phyloP scores from a whole-genome alignment of 1,140 invertebrate genomes.

The Radopholus similis region DNA sequence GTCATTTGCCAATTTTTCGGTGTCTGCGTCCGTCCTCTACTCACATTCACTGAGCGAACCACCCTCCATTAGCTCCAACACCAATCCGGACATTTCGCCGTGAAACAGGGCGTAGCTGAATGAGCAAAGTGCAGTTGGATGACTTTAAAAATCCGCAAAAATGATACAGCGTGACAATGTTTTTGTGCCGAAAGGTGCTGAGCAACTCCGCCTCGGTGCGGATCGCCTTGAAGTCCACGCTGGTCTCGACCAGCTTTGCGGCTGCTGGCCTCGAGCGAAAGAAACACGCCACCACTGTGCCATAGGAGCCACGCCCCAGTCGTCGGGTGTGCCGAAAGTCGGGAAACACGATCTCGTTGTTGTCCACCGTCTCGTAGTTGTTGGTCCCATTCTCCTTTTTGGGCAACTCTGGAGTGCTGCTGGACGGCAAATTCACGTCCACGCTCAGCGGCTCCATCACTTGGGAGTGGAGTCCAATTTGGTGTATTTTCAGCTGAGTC shows the following conservation, averaged over 20 bases:
- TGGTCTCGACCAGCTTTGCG: slow-evolving; percentile 25
- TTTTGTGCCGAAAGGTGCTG: slow-evolving; percentile 33
- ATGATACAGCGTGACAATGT: slow-evolving; percentile 34
- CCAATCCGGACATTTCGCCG: slow-evolving; percentile 31
- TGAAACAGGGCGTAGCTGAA: slow-evolving; percentile 36
- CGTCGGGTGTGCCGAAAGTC: slow-evolving; percentile 20
- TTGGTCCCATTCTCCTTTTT: neutral
- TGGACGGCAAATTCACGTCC: slow-evolving; percentile 10
- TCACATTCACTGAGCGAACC: slow-evolving; percentile 41
- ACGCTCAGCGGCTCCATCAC: slow-evolving; percentile 22
- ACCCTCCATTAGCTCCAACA: slow-evolving; percentile 46
- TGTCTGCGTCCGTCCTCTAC: neutral
- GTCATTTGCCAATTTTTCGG: too few relatives aligned
- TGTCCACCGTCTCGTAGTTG: slow-evolving; percentile 10
- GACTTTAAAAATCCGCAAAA: neutral
- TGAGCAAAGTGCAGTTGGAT: neutral
- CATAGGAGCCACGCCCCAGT: slow-evolving; percentile 40
- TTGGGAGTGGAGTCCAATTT: too few relatives aligned
- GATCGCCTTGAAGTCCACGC: slow-evolving; percentile 19
- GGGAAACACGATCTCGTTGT: slow-evolving; percentile 33
- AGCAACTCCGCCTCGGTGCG: slow-evolving; percentile 27
- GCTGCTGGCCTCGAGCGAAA: slow-evolving; percentile 25
- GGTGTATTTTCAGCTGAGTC: too few relatives aligned
- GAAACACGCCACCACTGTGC: slow-evolving; percentile 31
- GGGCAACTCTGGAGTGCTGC: neutral